Percentiles rank a stretch among this genome's conserved stretches.
Evolutionary conservation across 1,140 invertebrate genomes (phyloP).

Genomic region (Bombus difficillimus): DNA sequence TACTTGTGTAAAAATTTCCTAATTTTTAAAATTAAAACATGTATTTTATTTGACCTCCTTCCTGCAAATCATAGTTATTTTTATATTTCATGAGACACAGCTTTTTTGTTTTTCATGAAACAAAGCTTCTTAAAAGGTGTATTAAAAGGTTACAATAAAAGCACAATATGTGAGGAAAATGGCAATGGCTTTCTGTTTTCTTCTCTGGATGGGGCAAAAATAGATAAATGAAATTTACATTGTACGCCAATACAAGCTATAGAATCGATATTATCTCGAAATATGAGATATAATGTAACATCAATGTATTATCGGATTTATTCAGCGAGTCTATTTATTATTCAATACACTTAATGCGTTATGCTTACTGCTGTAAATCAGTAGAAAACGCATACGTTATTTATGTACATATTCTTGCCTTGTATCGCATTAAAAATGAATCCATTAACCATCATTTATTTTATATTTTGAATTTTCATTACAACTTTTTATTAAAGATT

Average conservation of each 20-base stretch:
- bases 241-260: neutral
- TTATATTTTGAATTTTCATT: neutral
- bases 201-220: neutral
- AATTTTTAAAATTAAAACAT: too few relatives aligned
- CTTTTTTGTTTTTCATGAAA: neutral
- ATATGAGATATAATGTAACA: neutral
- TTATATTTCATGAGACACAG: too few relatives aligned
- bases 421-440: neutral
- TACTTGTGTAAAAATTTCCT: too few relatives aligned
- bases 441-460: neutral
- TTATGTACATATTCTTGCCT: neutral
- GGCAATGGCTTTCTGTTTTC: neutral
- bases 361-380: neutral
- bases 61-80: neutral
- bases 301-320: neutral
- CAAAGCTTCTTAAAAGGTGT: neutral
- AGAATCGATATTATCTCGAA: neutral
- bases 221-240: neutral
- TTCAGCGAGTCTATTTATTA: neutral
- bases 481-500: neutral
- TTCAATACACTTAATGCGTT: neutral
- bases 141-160: neutral
- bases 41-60: too few relatives aligned
- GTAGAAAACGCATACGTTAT: neutral
- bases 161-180: neutral